Percentiles rank a stretch among this genome's conserved stretches.
Evolutionary conservation across 2,797 vertebrate genomes (phyloP).

Genomic region (Tapirus indicus): DNA sequence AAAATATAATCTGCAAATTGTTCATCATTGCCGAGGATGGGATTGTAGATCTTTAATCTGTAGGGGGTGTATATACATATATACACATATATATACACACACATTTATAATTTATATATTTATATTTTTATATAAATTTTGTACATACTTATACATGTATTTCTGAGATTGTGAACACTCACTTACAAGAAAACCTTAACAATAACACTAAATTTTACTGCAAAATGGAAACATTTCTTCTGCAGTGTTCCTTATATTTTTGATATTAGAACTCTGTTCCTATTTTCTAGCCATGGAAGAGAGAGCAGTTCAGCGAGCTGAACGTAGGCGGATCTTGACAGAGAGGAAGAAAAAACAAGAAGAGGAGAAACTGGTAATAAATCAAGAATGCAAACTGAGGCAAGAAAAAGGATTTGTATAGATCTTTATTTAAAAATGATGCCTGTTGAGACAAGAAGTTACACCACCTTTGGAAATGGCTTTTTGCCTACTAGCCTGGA

Average conservation of each 20-base stretch:
- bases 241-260: slow-evolving; percentile 40
- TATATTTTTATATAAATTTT: background rate
- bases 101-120: background rate
- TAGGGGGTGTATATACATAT: background rate
- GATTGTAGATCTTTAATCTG: slow-evolving; percentile 8
- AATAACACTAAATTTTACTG: slow-evolving; percentile 25
- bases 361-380: slow-evolving; percentile 94
- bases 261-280: slow-evolving; percentile 70
- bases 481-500: background rate
- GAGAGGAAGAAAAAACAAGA: slow-evolving; percentile 92
- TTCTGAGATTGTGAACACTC: background rate
- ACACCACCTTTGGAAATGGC: slow-evolving; percentile 46
- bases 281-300: slow-evolving; percentile 94
- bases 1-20: slow-evolving; percentile 46
- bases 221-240: slow-evolving; percentile 58
- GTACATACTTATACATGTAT: background rate
- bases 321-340: slow-evolving; percentile 92
- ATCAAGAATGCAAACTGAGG: slow-evolving; percentile 71
- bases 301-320: slow-evolving; percentile 92
- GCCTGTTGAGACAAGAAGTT: background rate
- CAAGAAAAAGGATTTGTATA: slow-evolving; percentile 48
- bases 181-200: slow-evolving; percentile 40
- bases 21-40: background rate
- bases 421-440: slow-evolving; percentile 52
- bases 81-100: too few relatives aligned